Base-by-base conservation (phyloP, 1,140 invertebrate genomes). In the Leptoteleia sp. region DNA sequence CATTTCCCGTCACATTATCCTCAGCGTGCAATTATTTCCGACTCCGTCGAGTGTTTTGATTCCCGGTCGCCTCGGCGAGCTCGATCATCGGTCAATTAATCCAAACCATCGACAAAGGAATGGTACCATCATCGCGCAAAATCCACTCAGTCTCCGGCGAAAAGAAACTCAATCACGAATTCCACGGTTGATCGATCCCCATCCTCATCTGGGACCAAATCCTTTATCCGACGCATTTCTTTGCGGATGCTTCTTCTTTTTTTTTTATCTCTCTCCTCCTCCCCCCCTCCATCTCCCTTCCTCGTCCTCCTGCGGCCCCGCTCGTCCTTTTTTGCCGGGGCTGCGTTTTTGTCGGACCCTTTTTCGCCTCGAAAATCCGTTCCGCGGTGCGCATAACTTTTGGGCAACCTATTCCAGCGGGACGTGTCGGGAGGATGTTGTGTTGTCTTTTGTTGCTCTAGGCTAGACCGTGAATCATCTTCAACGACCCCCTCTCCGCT, bases 391-490 rank as follows among this genome's bases (percentile, higher is more conserved):
- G 67, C 54, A 54, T 76, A 52, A 59, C 52, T 71, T 71, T 71
- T 19, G 31, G 43, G 38, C 31, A 52, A 52, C 57, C 33, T 47
- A 47, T 40, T 31, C 42, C 38, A n/a, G 19, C 25, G 52, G 22
- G 57, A 27, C 31, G 70, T 45, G 57, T 52, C 65, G 40, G 65
- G 64, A 76, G 31, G 61, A 71, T 48, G 65, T 81, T 70, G 61
- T 50, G 40, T 75, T 54, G 75, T 79, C 80, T 84, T 79, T 81
- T 76, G 73, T 83, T 83, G 61, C 83, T 85, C 82, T 84, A 84
- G 76, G 81, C 79, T 85, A 82, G 80, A 80, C 81, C 77, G 85
- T 88, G 86, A 88, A 87, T 88, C 86, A 87, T 87, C 85, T 86
- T 85, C 84, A 83, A 82, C 83, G 67, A 82, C 77, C 85, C 85